Conservation (phyloP, 2,113 vertebrate genomes). For the Odocoileus virginianus region DNA sequence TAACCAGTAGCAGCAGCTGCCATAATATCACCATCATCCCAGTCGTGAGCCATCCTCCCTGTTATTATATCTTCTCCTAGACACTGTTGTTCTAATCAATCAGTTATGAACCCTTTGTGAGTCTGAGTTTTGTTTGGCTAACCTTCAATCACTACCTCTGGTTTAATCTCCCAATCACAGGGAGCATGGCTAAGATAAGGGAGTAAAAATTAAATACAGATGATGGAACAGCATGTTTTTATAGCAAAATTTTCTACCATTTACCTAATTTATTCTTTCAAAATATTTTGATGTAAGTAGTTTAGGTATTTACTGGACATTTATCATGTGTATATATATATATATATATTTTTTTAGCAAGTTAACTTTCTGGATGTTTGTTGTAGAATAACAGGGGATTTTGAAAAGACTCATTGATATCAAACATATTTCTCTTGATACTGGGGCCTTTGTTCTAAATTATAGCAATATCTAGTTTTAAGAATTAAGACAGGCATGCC, state of each 20-base stretch:
- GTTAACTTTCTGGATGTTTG: constrained; percentile 18
- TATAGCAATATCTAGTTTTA: background rate
- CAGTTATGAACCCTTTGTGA: background rate
- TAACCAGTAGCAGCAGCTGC: background rate
- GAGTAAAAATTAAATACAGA: constrained; percentile 17
- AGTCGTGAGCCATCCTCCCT: background rate
- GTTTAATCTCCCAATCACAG: constrained; percentile 7
- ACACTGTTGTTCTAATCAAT: background rate
- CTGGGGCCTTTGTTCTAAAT: background rate
- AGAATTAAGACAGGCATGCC: background rate
- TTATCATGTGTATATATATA: background rate
- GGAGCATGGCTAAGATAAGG: background rate
- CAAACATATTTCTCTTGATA: background rate
- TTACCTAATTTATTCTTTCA: constrained; percentile 22
- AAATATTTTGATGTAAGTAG: background rate
- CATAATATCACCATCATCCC: background rate
- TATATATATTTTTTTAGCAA: background rate
- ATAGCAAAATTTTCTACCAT: background rate
- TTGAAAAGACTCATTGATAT: background rate
- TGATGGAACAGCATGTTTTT: background rate
- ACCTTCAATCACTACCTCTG: background rate
- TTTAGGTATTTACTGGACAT: background rate
- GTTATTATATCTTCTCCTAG: background rate
- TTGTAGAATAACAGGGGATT: background rate
- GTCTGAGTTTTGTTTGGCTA: constrained; percentile 23